Percentiles rank a stretch among this genome's conserved stretches.
phyloP scores from a whole-genome alignment of 2,888 invertebrate species.

The Resseliella maxima region DNA sequence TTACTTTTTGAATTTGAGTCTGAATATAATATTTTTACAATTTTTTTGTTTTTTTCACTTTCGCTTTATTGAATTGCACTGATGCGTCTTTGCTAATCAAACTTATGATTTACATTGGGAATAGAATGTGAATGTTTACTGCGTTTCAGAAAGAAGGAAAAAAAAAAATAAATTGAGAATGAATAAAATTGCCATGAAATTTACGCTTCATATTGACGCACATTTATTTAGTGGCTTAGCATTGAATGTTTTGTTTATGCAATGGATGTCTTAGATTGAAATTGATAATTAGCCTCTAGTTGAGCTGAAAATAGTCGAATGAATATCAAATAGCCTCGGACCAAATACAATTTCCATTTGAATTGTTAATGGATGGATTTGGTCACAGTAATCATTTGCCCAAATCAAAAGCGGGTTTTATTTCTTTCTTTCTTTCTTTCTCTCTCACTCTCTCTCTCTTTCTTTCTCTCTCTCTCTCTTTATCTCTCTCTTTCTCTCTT shows the following conservation, averaged over 20 bases:
- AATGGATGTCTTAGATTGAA: not conserved
- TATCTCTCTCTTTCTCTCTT: too few relatives aligned
- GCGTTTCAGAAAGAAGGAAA: not conserved
- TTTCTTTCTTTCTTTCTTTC: too few relatives aligned
- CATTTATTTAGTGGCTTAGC: not conserved
- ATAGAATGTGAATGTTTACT: not conserved
- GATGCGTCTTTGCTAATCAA: too few relatives aligned
- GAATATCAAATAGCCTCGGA: not conserved
- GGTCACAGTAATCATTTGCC: not conserved
- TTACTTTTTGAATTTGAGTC: not conserved
- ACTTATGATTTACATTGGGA: not conserved
- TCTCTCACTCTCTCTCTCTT: too few relatives aligned
- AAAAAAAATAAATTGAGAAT: not conserved
- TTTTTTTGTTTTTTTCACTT: too few relatives aligned
- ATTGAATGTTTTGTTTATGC: not conserved
- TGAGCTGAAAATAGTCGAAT: not conserved
- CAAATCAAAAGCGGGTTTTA: not conserved
- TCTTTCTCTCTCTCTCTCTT: too few relatives aligned
- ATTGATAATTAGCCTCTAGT: not conserved
- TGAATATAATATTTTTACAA: too few relatives aligned
- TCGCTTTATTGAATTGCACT: too few relatives aligned
- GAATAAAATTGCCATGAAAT: not conserved
- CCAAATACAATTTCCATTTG: not conserved
- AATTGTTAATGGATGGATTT: slow-evolving; percentile 4
- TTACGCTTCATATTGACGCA: not conserved